A percentile compares a stretch with the other conserved stretches of the same genome.
Evolutionary conservation across 2,888 invertebrate genomes (phyloP).

Genomic region (Lithophane ornitopus): DNA sequence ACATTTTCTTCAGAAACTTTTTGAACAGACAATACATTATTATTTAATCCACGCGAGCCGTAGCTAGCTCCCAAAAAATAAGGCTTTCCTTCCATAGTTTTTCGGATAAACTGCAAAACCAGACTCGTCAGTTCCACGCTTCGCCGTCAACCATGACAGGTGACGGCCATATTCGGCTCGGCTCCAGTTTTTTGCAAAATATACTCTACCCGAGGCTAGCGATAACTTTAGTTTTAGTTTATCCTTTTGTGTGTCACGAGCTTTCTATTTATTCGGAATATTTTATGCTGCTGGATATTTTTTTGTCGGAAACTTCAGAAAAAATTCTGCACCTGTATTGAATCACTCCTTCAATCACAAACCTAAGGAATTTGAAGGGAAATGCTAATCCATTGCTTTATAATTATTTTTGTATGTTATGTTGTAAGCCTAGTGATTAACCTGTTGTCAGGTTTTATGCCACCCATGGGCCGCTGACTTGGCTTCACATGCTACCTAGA

Average conservation of each 20-base stretch:
- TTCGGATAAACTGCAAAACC: conserved; percentile 23
- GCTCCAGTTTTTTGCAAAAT: conserved; percentile 51
- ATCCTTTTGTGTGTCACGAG: conserved; percentile 30
- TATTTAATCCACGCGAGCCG: not conserved
- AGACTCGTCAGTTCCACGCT: conserved; percentile 44
- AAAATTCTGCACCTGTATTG: not conserved
- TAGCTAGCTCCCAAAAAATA: not conserved
- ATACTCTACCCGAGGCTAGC: conserved; percentile 18
- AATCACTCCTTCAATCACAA: no score
- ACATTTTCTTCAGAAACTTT: no score
- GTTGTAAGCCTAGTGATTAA: no score
- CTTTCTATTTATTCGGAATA: not conserved
- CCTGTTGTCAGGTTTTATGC: no score
- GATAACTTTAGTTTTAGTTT: conserved; percentile 37
- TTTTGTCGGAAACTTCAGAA: not conserved
- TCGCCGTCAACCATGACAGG: conserved; percentile 47
- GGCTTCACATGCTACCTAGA: no score
- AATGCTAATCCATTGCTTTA: no score
- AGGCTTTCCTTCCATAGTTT: conserved; percentile 14
- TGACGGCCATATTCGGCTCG: conserved; percentile 45
- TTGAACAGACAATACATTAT: not conserved
- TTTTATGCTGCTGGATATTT: conserved; percentile 1
- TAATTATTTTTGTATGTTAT: no score
- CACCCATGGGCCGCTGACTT: no score
- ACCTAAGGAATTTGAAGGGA: no score